Evolutionary conservation across 2,888 invertebrate species (phyloP), one percentile per base, ranked within the genome.

Genomic region (Himalopsyche tibetana): DNA sequence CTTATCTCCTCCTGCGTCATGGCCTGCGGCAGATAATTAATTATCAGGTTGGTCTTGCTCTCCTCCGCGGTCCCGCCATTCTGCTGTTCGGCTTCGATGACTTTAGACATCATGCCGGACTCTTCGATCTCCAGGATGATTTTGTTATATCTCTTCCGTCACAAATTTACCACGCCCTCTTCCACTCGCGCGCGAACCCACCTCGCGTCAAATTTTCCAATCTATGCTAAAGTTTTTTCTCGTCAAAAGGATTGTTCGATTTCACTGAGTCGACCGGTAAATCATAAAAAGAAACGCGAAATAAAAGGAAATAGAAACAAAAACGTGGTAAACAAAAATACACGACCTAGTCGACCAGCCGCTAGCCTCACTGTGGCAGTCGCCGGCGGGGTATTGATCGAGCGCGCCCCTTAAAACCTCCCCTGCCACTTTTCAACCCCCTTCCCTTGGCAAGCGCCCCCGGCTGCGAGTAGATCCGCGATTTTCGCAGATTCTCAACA

Each of bases 1-100:
- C 99, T 95, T 89, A 99, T 99, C 93, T 99, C 99, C 93, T 99
- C 99, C 93, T 99, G 99, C 86, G 98, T 98, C 99, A 99, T 99
- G 90, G 98, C 99, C 94, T 99, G 99, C 88, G 99, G 99, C 93
- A 99, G 95, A 93, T 99, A 99, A 94, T 99, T 99, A 91, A 99
- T 99, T 93, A 99, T 99, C 90, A 99, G 95, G 94, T 99, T 99
- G 90, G 99, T 99, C 94, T 98, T 97, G 90, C 97, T 98, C 94
- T 98, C 98, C 93, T 97, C 97, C 91, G 96, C 95, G 91, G 96
- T 96, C 91, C 96, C 94, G 89, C 96, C 96, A 92, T 97, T 97
- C 92, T 97, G 97, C 93, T 97, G 96, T 92, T 97, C 96, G 90
- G 96, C 95, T 93, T 96, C 96, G 93, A 95, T 94, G 92, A 96